Evolutionary conservation across 2,888 invertebrate genomes (phyloP), one percentile per base, ranked within the genome.

Genomic region (Caenorhabditis sinica): DNA sequence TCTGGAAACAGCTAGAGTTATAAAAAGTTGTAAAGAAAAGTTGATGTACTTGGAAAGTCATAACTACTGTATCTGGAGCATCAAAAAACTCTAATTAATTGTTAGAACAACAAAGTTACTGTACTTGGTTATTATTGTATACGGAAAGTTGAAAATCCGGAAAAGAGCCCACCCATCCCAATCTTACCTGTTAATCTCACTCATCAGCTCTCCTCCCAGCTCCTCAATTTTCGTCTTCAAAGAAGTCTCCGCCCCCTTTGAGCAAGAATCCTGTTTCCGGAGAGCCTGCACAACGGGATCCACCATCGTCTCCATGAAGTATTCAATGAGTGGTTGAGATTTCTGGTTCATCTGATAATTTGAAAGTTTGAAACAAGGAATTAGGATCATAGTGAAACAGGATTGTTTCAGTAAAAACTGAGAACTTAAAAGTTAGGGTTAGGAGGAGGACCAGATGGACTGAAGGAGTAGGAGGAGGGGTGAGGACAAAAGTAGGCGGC

Each of bases 401-500:
- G 40, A 56, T 11, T 40, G 36, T 6, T 11, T 40, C 13, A 40
- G 13, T 13, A 40, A 40, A 40, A 28, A 8, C 25, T 43, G 20
- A 33, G 33, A 51, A 30, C 4, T 49, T 23, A 33, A 23, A 33
- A 60, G 28, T 28, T 17, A 49, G 5, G 23, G 33, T 36, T 15
- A 40, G 15, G 36, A 33, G 45, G 33, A n/a, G 36, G 49, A 60
- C 49, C 25, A 68, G 68, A 75, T 66, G 43, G 65, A 33, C 40
- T 49, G 75, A n/a, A 28, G 63, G 49, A 45, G 58, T 53, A 28
- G 61, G 25, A 71, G 63, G 60, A 58, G 58, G 60, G 56, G 56
- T 36, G 69, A 79, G 80, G 80, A 49, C 58, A 65, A 72, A 79
- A 80, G 80, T 80, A 80, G 80, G 80, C n/a, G n/a, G n/a, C 80